phyloP scores from a whole-genome alignment of 2,113 vertebrate genomes.

The Uria aalge region DNA sequence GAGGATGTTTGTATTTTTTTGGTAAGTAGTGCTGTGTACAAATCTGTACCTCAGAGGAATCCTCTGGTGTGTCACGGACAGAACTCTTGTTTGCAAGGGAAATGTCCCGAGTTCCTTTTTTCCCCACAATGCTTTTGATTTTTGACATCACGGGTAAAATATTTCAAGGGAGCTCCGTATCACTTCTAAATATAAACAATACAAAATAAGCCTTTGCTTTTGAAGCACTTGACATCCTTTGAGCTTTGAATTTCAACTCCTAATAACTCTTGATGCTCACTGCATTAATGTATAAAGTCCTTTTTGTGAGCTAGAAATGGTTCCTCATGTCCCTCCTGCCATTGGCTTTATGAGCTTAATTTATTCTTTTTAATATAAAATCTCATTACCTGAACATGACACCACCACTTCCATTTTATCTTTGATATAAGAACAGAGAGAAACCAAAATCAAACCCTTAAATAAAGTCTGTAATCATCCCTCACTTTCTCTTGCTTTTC shows the following conservation, averaged over 20 bases:
- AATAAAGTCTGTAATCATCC: constrained; percentile 83
- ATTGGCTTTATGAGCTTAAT: constrained; percentile 80
- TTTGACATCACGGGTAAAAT: constrained; percentile 60
- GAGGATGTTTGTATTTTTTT: constrained; percentile 51
- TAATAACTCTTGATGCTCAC: constrained; percentile 41
- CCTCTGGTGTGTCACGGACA: constrained; percentile 45
- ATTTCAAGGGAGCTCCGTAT: constrained; percentile 61
- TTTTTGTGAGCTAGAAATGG: constrained; percentile 59
- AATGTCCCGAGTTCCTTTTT: constrained; percentile 21
- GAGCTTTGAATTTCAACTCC: constrained; percentile 66
- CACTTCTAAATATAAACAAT: constrained; percentile 58
- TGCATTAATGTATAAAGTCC: constrained; percentile 70
- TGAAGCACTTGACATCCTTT: constrained; percentile 58
- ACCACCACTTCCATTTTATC: constrained; percentile 77
- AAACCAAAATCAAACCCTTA: constrained; percentile 86
- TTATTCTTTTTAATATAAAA: constrained; percentile 90
- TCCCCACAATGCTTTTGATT: constrained; percentile 59
- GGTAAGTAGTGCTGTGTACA: constrained; percentile 34
- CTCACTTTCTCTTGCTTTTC: constrained; percentile 75
- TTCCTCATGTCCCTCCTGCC: constrained; percentile 68
- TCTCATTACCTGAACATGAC: constrained; percentile 87
- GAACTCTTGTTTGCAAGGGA: constrained; percentile 63
- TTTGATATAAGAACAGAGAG: constrained; percentile 89
- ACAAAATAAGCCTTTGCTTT: constrained; percentile 56
- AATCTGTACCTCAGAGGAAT: constrained; percentile 47